Conservation (phyloP, 2,797 vertebrate genomes). For the Apogon talboti region DNA sequence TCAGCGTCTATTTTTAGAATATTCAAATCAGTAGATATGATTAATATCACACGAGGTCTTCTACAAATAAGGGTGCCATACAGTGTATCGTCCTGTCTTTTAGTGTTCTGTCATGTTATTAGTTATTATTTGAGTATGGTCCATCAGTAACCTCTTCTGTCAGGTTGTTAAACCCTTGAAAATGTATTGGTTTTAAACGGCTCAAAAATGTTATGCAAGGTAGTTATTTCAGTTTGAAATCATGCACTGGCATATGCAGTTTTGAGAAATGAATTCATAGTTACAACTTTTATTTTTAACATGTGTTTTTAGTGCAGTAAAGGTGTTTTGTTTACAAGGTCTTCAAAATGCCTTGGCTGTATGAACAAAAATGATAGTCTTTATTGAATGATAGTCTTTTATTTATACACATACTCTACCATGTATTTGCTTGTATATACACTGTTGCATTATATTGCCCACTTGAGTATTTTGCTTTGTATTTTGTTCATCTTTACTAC, state of each 20-base stretch:
- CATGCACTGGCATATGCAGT: neutral
- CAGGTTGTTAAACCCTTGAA: neutral
- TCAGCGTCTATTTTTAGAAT: conserved; percentile 44
- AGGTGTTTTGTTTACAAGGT: too few relatives aligned
- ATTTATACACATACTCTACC: too few relatives aligned
- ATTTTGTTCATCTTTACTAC: conserved; percentile 12
- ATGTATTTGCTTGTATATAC: too few relatives aligned
- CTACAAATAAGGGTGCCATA: conserved; percentile 3
- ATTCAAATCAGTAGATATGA: conserved; percentile 49
- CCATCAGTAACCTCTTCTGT: neutral
- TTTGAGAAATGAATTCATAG: neutral
- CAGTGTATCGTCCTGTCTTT: too few relatives aligned
- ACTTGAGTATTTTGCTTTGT: too few relatives aligned
- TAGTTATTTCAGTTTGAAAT: neutral
- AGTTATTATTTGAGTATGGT: conserved; percentile 6
- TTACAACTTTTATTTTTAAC: neutral
- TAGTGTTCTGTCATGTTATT: neutral
- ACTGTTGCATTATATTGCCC: too few relatives aligned
- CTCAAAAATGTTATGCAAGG: too few relatives aligned
- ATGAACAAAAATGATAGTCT: too few relatives aligned
- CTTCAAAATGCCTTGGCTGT: too few relatives aligned
- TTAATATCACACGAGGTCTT: conserved; percentile 22
- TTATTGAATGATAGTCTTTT: too few relatives aligned
- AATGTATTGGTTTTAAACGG: neutral
- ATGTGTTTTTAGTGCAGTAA: neutral